Base-by-base conservation (phyloP, 1,140 invertebrate species). In the Drosophila pandora region DNA sequence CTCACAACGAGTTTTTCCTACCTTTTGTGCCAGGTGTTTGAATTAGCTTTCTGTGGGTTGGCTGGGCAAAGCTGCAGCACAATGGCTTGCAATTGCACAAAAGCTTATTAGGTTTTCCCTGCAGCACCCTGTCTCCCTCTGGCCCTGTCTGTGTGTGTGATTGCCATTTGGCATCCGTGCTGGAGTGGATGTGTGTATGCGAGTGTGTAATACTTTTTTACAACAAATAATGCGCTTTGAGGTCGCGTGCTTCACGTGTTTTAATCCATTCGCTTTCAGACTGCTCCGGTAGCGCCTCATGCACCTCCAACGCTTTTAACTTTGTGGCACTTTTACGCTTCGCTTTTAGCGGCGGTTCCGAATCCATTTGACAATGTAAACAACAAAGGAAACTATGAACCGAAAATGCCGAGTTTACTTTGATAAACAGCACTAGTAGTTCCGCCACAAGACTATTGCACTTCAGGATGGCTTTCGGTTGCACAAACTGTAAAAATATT, bases 1-100 rank as follows among this genome's bases (percentile, higher is more conserved):
- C 72, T 57, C 30, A 55, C 53, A 52, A 22, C 6, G 54, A 9
- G 52, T 30, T 62, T 69, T 87, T 73, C 63, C 63, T 57, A 79
- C 79, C 83, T 82, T 79, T 88, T 87, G 75, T 88, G 75, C 57
- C 76, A 76, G 78, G 83, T 88, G 75, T 88, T 87, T 79, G 83
- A 88, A 88, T 87, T 87, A 87, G 82, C 79, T 87, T 88, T 87
- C 67, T 76, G 71, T 56, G 65, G 79, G 75, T 65, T 76, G 83
- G 74, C 64, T 58, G 60, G 60, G 73, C 74, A 75, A 61, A 79
- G 55, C 76, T 59, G 55, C 63, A 65, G 55, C 62, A 60, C 70
- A 63, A 75, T 72, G 73, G 78, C 56, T 82, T 59, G 63, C 81
- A 84, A 88, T 88, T 88, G 83, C 76, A 88, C 79, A 88, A 88